phyloP scores from a whole-genome alignment of 2,113 vertebrate genomes.

The Andinoacara biseriatus region DNA sequence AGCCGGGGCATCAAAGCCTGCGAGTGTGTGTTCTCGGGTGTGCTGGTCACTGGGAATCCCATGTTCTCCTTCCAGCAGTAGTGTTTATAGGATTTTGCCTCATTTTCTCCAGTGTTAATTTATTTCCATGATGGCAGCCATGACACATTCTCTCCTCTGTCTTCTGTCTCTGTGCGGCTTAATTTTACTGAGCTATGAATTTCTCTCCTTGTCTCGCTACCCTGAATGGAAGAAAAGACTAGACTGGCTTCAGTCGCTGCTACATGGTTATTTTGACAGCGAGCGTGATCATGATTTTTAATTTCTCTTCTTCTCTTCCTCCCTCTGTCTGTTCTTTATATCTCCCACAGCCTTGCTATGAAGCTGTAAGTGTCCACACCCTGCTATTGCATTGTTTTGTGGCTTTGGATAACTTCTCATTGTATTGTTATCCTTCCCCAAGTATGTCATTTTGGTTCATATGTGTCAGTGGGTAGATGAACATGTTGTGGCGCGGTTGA shows the following conservation, averaged over 20 bases:
- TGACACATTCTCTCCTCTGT: constrained; percentile 77
- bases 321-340: background rate
- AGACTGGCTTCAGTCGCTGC: constrained; percentile 24
- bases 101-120: constrained; percentile 79
- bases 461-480: constrained; percentile 48
- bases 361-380: constrained; percentile 2
- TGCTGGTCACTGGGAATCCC: constrained; percentile 66
- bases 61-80: constrained; percentile 62
- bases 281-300: constrained; percentile 33
- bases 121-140: constrained; percentile 76
- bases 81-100: constrained; percentile 78
- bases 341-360: background rate
- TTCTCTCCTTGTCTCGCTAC: constrained; percentile 26
- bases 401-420: constrained; percentile 46
- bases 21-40: constrained; percentile 59
- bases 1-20: constrained; percentile 57
- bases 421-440: constrained; percentile 42
- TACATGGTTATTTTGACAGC: constrained; percentile 44
- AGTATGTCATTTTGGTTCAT: constrained; percentile 49
- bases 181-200: constrained; percentile 50
- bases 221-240: constrained; percentile 28
- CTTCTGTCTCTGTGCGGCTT: constrained; percentile 62
- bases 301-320: constrained; percentile 2
- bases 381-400: constrained; percentile 45
- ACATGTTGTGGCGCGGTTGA: constrained; percentile 49